These are phyloP conservation scores for Chionis minor DNA, from an alignment of 2,113 vertebrate genomes.

Conservation along the genomic window DNA sequence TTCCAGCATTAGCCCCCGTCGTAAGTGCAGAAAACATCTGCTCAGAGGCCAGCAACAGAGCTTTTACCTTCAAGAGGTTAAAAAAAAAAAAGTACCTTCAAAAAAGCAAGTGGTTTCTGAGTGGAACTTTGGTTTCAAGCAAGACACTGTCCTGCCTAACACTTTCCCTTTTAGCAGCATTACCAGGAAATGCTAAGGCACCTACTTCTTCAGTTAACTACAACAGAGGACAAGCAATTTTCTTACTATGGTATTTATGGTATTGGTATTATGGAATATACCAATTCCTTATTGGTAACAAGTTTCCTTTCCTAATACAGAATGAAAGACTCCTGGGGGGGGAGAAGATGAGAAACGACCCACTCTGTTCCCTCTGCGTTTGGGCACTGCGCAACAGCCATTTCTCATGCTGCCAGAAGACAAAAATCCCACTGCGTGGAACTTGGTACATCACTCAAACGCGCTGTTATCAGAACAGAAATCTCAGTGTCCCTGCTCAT, in stretches of 20 bases:
- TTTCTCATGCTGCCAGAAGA: background rate
- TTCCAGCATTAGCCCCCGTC: too few species aligned
- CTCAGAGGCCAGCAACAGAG: too few species aligned
- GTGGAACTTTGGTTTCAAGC: too few species aligned
- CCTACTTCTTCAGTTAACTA: background rate
- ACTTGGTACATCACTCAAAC: rapidly evolving
- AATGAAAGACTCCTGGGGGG: background rate
- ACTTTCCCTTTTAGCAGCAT: too few species aligned
- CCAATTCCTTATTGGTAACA: background rate
- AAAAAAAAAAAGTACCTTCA: too few species aligned
- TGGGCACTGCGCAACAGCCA: background rate
- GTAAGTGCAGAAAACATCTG: too few species aligned
- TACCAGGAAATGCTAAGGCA: too few species aligned
- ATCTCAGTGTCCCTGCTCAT: background rate
- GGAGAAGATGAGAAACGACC: rapidly evolving
- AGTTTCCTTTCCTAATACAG: background rate
- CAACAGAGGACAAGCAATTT: background rate
- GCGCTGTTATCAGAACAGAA: background rate
- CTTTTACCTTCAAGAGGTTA: too few species aligned
- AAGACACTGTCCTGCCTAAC: too few species aligned
- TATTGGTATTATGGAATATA: too few species aligned
- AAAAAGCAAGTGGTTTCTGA: too few species aligned
- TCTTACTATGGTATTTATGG: background rate
- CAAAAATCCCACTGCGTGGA: background rate
- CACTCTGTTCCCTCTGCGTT: background rate